Conservation (phyloP, 2,113 vertebrate species). For the Platanista minor region DNA sequence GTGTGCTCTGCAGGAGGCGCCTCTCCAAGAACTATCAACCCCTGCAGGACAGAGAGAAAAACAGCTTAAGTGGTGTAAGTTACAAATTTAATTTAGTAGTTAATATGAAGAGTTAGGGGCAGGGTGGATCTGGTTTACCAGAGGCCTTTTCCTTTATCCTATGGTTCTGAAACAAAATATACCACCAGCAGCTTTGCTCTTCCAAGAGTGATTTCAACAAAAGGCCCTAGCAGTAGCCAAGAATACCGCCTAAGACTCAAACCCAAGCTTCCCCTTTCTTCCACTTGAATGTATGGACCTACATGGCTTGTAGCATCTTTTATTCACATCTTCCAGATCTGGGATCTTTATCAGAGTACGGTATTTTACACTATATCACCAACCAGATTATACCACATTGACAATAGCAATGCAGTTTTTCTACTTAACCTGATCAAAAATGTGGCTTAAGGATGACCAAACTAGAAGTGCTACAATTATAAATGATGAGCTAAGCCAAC, state of each 20-base stretch:
- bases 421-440: constrained; percentile 13
- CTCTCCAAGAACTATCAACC: constrained; percentile 91
- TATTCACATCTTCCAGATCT: not conserved
- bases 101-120: not conserved
- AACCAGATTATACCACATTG: not conserved
- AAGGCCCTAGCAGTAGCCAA: not conserved
- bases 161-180: accelerated
- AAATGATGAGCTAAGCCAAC: not conserved
- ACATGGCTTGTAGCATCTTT: not conserved
- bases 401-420: not conserved
- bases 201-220: not conserved
- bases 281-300: not conserved
- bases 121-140: not conserved
- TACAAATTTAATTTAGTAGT: constrained; percentile 30
- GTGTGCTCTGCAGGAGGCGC: constrained; percentile 76
- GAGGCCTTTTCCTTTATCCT: not conserved
- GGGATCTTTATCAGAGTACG: not conserved
- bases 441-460: not conserved
- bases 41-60: constrained; percentile 81
- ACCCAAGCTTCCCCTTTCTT: not conserved
- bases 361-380: not conserved
- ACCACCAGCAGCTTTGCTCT: not conserved
- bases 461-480: not conserved
- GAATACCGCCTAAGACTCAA: not conserved
- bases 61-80: not conserved